A percentile compares a stretch with the other conserved stretches of the same genome.
Conservation (phyloP, 1,140 invertebrate genomes). For the Drosophila seguyi region DNA sequence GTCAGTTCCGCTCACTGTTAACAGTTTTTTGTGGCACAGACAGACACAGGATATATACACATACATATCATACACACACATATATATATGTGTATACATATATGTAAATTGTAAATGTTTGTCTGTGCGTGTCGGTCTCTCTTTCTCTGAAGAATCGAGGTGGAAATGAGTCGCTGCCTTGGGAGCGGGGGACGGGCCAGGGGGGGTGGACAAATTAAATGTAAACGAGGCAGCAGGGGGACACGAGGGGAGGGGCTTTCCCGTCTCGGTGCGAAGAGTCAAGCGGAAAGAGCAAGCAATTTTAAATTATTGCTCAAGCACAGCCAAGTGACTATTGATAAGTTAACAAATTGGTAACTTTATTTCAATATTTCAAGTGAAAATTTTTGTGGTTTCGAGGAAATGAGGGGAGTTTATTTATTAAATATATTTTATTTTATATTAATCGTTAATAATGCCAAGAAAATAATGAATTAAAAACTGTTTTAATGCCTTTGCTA, state of each 20-base stretch:
- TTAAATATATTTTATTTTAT: too few relatives aligned
- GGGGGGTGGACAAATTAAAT: not conserved
- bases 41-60: conserved; percentile 4
- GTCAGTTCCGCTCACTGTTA: conserved; percentile 29
- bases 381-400: not conserved
- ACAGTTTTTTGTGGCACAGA: conserved; percentile 40
- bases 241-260: not conserved
- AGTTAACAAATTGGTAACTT: conserved; percentile 43
- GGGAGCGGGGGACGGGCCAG: too few relatives aligned
- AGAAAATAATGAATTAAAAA: too few relatives aligned
- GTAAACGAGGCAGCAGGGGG: not conserved
- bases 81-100: not conserved
- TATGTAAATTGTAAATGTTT: conserved; percentile 38
- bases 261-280: conserved; percentile 9
- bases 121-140: conserved; percentile 31
- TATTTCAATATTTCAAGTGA: conserved; percentile 6
- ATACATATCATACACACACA: not conserved
- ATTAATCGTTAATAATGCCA: too few relatives aligned
- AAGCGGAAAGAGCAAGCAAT: conserved; percentile 44
- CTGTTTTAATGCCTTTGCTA: too few relatives aligned
- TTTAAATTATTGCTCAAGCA: conserved; percentile 49
- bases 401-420: not conserved
- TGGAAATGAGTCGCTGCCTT: conserved; percentile 41
- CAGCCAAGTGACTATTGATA: conserved; percentile 36
- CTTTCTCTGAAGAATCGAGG: conserved; percentile 31